Base-by-base conservation (phyloP, 2,888 invertebrate genomes). In the Brenthis hecate region DNA sequence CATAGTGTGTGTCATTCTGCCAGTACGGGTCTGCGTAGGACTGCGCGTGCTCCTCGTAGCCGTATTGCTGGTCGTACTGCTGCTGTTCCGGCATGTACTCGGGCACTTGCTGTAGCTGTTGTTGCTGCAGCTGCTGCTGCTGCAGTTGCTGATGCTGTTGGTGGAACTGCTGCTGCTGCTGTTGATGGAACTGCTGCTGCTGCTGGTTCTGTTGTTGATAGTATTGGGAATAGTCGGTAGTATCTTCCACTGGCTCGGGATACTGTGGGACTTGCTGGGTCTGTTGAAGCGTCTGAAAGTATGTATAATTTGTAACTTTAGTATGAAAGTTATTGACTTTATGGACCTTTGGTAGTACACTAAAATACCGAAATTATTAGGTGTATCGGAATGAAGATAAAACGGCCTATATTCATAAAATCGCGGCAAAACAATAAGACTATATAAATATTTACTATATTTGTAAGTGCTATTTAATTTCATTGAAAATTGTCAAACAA, bases 21-120 rank as follows among this genome's bases (percentile, higher is more conserved):
- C 88, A 89, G 81, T 86, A 85, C 57, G 80, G 78, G 68, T 85
- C 85, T 4, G 77, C 79, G 78, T 83, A 81, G 62, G 78, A 65
- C 66, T 78, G 81, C 73, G 77, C 73, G 69, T 75, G 78, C 23
- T 77, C 75, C 54, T 83, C 82, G 60, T 81, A 80, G 28, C 64
- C 61, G 55, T 69, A 70, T 64, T 67, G 64, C 56, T 66, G 73
- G 23, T 43, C 69, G 16, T 61, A 72, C 54, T 65, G 54, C 56
- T 61, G 69, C 58, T 74, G 75, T 1, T 69, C 61, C 3, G 8
- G 54, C 14, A 28, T 23, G 13, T 51, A 28, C 16, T 47, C 48
- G 6, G 63, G 63, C 14, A 56, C 72, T 62, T 56, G 48, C 32
- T 60, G 61, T 16, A 28, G 48, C 54, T n/a, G 69, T 2, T 61